Evolutionary conservation across 2,888 invertebrate genomes (phyloP).

Genomic region (Eugnorisma glareosa): DNA sequence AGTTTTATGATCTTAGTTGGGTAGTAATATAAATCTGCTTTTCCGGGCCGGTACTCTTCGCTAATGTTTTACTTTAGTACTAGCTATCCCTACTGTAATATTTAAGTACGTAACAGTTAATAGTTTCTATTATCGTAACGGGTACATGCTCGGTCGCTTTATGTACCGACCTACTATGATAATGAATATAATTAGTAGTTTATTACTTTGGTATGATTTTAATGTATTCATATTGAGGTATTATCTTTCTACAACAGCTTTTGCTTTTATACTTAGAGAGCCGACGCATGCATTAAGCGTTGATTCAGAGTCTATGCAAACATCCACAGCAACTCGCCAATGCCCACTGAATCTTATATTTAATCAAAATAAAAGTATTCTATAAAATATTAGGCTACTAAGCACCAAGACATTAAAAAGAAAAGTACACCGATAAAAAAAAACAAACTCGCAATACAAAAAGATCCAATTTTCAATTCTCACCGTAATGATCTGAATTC

Average conservation of each 20-base stretch:
- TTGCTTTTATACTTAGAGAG: not conserved
- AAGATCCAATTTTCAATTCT: not conserved
- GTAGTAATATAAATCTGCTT: constrained; percentile 89
- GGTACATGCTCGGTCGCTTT: constrained; percentile 52
- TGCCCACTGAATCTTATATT: not conserved
- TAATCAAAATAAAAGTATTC: not conserved
- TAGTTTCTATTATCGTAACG: constrained; percentile 61
- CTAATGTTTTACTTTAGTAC: constrained; percentile 78
- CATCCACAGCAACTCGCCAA: not conserved
- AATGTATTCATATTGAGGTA: constrained; percentile 23
- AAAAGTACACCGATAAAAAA: not conserved
- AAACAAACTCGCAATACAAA: not conserved
- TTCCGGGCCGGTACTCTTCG: constrained; percentile 80
- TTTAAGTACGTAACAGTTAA: constrained; percentile 62
- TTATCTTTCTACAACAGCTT: constrained; percentile 5
- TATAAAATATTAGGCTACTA: not conserved
- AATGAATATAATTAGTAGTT: constrained; percentile 34
- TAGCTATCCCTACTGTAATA: constrained; percentile 64
- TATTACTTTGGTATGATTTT: constrained; percentile 41
- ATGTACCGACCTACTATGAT: constrained; percentile 35
- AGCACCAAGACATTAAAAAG: not conserved
- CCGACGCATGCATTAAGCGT: not conserved
- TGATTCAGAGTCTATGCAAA: not conserved
- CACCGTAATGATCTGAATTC: too few relatives aligned
- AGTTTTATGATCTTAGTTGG: constrained; percentile 91